Base-by-base conservation (phyloP, 2,888 invertebrate genomes). In the Idaea aversata region DNA sequence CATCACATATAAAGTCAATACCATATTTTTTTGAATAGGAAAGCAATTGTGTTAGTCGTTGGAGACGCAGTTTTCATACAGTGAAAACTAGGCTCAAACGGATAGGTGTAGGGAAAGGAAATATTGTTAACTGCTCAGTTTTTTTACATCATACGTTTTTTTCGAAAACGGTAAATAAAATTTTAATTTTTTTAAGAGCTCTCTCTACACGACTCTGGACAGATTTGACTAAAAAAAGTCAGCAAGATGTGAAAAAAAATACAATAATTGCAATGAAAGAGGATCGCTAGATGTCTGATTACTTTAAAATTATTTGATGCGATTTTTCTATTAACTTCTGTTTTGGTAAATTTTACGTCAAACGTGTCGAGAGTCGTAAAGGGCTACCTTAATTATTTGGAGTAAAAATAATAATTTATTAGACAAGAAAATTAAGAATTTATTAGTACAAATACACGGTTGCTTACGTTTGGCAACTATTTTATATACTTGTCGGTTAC, bases 91-190 rank as follows among this genome's bases (percentile, higher is more conserved):
- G 47, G 47, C 47, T 47, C 47, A 47, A 47, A 47, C 47, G 4
- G 47, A 47, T 47, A 47, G 47, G 81, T 65, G 74, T 81, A 81
- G 78, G 78, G 68, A 72, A 75, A 67, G 74, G 78, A 75, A 76
- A 72, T 77, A 74, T 76, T 79, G 75, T 75, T 74, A 72, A 72
- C 70, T 79, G 81, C 80, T 81, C 79, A 81, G 75, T 75, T 79
- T 74, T 74, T 76, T 75, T 70, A 75, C 74, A 47, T 47, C 7
- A 47, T 47, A 47, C 47, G 47, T 47, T 47, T 47, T 47, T 7
- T 47, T 47, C 10, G 47, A 47, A 13, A 47, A 47, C 47, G 13
- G 47, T 7, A 1, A 47, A 47, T 47, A 47, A 47, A 47, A 2
- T 47, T 47, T 47, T 47, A 47, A 6, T 47, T 47, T 47, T 47